Base-by-base conservation (phyloP, 2,888 invertebrate genomes). In the Drosophila merina region DNA sequence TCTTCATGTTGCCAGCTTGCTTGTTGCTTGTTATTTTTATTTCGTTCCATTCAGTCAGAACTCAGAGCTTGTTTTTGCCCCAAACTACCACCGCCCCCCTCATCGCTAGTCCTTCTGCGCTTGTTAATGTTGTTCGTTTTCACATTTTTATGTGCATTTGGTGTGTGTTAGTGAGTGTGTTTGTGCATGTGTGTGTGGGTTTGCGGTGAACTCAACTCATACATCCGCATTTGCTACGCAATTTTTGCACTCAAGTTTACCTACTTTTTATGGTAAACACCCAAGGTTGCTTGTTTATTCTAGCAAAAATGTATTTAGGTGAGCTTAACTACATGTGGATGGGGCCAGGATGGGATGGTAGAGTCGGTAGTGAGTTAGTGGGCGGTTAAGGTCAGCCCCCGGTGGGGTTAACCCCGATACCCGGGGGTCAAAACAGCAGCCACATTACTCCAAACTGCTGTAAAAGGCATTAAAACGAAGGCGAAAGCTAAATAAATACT, bases 231-330 rank as follows among this genome's bases (percentile, higher is more conserved):
- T 57, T 57, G 49, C 63, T 78, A 80, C 82, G 82, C 82, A 86
- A 81, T 85, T 88, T 88, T 81, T 85, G 87, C 85, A 87, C 88
- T 85, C 87, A 86, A 85, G 85, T 85, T 85, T 85, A 88, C 85
- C 85, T 85, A 88, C 88, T 88, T 85, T 82, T 85, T 85, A 87
- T 86, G 79, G 88, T 88, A 87, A 86, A 88, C 88, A 87, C 28
- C 88, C 88, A 85, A 85, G 85, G 85, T 88, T 85, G 82, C 79
- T 88, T 85, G 87, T 85, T 85, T 88, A 88, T 88, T 86, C 87
- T 86, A 88, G 88, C 74, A 88, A 88, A 85, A 84, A 87, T 85
- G 87, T 88, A 87, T 85, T 88, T 88, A 84, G 84, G 85, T 87
- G 77, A 72, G 82, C 85, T 84, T 83, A 88, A 81, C 87, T 84